phyloP scores from a whole-genome alignment of 2,888 invertebrate genomes.

The Drosophila suboccidentalis region DNA sequence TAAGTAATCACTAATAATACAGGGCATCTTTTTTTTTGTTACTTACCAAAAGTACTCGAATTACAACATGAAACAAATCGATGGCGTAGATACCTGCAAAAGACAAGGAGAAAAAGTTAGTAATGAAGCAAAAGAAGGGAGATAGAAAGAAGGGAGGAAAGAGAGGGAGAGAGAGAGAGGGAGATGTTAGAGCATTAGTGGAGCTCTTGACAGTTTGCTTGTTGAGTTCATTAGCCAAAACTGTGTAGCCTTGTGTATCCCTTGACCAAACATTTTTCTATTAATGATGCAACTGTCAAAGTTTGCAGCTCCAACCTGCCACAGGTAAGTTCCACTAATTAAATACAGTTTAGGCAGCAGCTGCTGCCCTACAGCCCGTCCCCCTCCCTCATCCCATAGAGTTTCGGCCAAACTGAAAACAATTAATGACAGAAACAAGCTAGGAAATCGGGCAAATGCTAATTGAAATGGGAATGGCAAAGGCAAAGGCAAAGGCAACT shows the following conservation, averaged over 20 bases:
- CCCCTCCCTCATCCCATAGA: neutral
- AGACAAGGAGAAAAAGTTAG: neutral
- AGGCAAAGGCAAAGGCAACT: neutral
- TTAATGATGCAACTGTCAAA: conserved; percentile 75
- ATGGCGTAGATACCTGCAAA: conserved; percentile 71
- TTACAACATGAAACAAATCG: conserved; percentile 79
- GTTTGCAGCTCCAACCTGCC: conserved; percentile 43
- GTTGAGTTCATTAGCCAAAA: conserved; percentile 43
- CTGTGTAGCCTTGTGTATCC: conserved; percentile 1
- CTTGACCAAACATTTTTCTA: conserved; percentile 26
- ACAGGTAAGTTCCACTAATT: conserved; percentile 39
- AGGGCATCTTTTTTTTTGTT: conserved; percentile 6
- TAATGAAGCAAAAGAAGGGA: neutral
- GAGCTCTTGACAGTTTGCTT: conserved; percentile 32
- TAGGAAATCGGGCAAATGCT: conserved; percentile 3
- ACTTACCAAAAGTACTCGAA: conserved; percentile 74
- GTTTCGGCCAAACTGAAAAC: conserved; percentile 34
- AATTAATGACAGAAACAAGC: conserved; percentile 49
- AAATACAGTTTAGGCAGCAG: conserved; percentile 35
- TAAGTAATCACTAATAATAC: neutral
- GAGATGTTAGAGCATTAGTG: conserved; percentile 29
- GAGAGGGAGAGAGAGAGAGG: neutral
- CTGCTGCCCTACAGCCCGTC: conserved; percentile 7
- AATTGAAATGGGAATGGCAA: conserved; percentile 5
- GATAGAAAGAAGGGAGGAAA: neutral